Percentiles rank a stretch among this genome's conserved stretches.
Evolutionary conservation across 2,113 vertebrate genomes (phyloP).

Genomic region (Oreochromis tanganicae): DNA sequence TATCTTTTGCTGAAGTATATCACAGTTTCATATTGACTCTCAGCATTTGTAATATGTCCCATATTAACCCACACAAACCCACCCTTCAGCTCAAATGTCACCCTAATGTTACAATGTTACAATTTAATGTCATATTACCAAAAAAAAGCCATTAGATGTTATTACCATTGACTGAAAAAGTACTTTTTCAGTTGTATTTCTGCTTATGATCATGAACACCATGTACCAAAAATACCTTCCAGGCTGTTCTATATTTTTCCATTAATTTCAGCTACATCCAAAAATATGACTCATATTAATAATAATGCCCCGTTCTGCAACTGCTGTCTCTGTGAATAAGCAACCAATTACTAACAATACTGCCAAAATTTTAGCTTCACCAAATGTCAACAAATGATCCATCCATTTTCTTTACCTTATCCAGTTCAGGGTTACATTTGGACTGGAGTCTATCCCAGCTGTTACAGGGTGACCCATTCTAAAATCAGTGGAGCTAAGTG

Average conservation of each 20-base stretch:
- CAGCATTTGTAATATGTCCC: not conserved
- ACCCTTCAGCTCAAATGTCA: not conserved
- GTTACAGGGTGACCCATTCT: not conserved
- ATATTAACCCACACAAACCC: not conserved
- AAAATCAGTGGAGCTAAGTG: not conserved
- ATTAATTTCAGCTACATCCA: not conserved
- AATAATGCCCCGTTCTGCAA: rapidly evolving
- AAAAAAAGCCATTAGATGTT: not conserved
- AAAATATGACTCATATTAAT: not conserved
- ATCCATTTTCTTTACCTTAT: not conserved
- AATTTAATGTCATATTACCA: not conserved
- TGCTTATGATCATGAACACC: not conserved
- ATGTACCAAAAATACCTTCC: not conserved
- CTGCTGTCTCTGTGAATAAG: not conserved
- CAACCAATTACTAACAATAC: not conserved
- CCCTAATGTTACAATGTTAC: not conserved
- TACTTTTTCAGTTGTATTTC: not conserved
- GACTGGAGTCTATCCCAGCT: not conserved
- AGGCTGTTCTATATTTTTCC: not conserved
- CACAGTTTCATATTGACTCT: not conserved
- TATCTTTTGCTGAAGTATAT: not conserved
- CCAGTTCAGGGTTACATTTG: not conserved
- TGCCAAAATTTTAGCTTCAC: not conserved
- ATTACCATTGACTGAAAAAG: not conserved
- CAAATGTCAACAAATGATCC: not conserved